These are phyloP conservation scores for Armadillidium nasatum DNA, from an alignment of 1,140 invertebrate genomes.

Conservation along the genomic window DNA sequence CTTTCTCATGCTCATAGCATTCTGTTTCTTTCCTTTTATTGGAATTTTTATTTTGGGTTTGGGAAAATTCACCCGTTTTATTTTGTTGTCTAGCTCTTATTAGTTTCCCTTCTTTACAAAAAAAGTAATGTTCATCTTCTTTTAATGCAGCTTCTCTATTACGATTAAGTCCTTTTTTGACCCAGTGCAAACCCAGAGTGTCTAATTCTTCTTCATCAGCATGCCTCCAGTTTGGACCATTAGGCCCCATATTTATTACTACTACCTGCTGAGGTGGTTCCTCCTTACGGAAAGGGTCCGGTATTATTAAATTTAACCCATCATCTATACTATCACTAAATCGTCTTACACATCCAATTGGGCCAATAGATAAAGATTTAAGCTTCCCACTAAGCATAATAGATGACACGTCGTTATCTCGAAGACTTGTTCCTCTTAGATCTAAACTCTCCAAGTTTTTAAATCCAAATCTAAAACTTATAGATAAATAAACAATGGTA, in stretches of 20 bases:
- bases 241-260: constrained; percentile 42
- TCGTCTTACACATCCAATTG: constrained; percentile 39
- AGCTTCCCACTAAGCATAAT: constrained; percentile 39
- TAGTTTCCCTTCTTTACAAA: constrained; percentile 40
- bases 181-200: constrained; percentile 42
- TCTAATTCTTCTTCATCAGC: constrained; percentile 43
- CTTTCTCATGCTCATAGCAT: constrained; percentile 23
- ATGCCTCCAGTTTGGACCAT: constrained; percentile 41
- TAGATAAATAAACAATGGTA: constrained; percentile 40
- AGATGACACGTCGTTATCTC: constrained; percentile 38
- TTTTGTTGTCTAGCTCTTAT: constrained; percentile 1
- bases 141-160: constrained; percentile 30
- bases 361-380: constrained; percentile 36
- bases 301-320: constrained; percentile 38
- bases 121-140: constrained; percentile 42
- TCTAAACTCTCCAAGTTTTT: constrained; percentile 40
- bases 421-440: constrained; percentile 40
- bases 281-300: constrained; percentile 36
- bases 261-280: constrained; percentile 41
- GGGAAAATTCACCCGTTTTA: constrained; percentile 12
- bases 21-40: constrained; percentile 31
- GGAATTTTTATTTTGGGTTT: neutral
- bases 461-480: constrained; percentile 43
- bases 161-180: constrained; percentile 32
- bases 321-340: constrained; percentile 20